Evolutionary conservation across 2,888 invertebrate genomes (phyloP).

Genomic region (Nasonia oneida): DNA sequence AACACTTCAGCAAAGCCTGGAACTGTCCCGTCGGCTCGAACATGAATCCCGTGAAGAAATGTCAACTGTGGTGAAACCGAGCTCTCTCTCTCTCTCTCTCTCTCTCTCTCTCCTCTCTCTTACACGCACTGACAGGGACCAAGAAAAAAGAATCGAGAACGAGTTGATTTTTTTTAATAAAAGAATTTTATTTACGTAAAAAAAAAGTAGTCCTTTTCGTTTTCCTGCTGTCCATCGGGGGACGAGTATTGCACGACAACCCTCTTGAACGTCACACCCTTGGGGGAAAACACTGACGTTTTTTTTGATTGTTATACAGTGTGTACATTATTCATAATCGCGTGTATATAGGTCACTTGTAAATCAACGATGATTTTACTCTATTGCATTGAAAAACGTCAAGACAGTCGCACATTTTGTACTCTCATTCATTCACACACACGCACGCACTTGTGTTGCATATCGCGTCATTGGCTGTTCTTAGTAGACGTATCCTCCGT

Average conservation of each 20-base stretch:
- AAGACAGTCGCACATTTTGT: not conserved
- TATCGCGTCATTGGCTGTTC: not conserved
- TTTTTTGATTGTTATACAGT: not conserved
- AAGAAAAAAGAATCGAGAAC: conserved; percentile 4
- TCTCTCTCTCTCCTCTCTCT: too few species aligned
- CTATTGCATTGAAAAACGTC: not conserved
- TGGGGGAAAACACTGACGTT: not conserved
- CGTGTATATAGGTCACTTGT: not conserved
- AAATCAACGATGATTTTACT: not conserved
- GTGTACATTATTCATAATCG: not conserved
- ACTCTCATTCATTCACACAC: not conserved
- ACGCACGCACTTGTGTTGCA: not conserved
- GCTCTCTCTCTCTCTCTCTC: too few species aligned
- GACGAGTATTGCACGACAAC: not conserved
- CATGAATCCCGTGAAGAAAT: conserved; percentile 82
- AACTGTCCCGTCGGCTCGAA: conserved; percentile 80
- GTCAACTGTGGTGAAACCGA: conserved; percentile 78
- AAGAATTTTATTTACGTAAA: conserved; percentile 62
- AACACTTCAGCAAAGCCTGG: conserved; percentile 85
- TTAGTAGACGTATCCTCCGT: conserved; percentile 76
- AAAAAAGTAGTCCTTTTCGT: conserved; percentile 40
- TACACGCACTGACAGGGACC: not conserved
- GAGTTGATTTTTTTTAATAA: conserved; percentile 60
- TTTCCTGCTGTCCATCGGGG: not conserved
- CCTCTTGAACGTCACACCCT: not conserved